A percentile compares a stretch with the other conserved stretches of the same genome.
phyloP scores from a whole-genome alignment of 2,113 vertebrate genomes.

The Gymnorhina tibicen region DNA sequence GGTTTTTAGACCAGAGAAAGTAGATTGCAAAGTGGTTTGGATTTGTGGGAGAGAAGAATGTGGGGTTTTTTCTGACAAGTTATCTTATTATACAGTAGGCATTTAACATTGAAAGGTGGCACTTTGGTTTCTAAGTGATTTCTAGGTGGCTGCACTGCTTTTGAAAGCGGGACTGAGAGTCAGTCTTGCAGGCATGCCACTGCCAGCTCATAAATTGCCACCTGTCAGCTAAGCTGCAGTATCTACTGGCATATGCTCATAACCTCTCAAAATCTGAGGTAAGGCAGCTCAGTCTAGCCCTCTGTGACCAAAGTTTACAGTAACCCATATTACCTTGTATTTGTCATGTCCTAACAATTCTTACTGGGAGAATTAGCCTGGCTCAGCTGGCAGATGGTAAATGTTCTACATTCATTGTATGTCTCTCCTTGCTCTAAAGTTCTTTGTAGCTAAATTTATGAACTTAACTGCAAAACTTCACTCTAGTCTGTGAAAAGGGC shows the following conservation, averaged over 20 bases:
- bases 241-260: neutral
- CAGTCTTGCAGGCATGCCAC: neutral
- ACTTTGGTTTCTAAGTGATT: neutral
- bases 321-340: neutral
- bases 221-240: neutral
- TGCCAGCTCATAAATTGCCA: neutral
- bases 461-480: neutral
- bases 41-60: neutral
- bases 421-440: neutral
- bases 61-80: neutral
- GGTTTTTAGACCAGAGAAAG: neutral
- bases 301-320: neutral
- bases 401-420: neutral
- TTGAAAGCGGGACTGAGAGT: neutral
- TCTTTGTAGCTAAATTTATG: neutral
- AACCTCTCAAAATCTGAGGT: neutral
- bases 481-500: neutral
- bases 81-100: neutral
- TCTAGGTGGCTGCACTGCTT: neutral
- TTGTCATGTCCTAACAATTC: neutral
- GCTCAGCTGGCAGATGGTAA: neutral
- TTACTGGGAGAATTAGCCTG: neutral
- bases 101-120: neutral
- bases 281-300: neutral
- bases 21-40: neutral